A percentile compares a stretch with the other conserved stretches of the same genome.
Conservation (phyloP, 2,888 invertebrate genomes). For the Reticulitermes lucifugus region DNA sequence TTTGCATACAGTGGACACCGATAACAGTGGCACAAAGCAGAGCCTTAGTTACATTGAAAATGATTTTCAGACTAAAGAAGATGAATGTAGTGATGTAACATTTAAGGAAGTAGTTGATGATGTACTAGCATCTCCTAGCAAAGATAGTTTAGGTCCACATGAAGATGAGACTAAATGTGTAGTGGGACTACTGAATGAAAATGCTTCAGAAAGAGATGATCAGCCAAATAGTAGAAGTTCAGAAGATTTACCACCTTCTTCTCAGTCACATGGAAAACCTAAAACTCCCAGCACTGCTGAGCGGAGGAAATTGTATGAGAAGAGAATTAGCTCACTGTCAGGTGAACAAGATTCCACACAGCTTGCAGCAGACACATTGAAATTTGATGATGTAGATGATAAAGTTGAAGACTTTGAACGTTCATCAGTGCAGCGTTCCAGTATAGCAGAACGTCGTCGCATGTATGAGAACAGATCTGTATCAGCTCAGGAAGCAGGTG, state of each 20-base stretch:
- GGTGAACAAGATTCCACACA: slow-evolving; percentile 30
- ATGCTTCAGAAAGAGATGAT: slow-evolving; percentile 24
- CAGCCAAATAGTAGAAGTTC: slow-evolving; percentile 35
- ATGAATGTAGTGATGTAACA: neutral
- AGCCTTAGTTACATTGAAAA: slow-evolving; percentile 21
- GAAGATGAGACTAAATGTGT: slow-evolving; percentile 51
- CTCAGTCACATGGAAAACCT: slow-evolving; percentile 61
- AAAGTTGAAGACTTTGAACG: slow-evolving; percentile 52
- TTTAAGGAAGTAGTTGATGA: neutral
- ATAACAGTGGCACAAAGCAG: neutral
- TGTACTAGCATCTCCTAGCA: neutral
- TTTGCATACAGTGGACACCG: neutral
- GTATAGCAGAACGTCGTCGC: slow-evolving; percentile 82
- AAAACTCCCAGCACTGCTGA: slow-evolving; percentile 85
- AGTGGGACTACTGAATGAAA: slow-evolving; percentile 15
- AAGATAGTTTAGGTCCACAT: neutral
- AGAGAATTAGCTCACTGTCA: slow-evolving; percentile 39
- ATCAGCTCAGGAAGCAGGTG: slow-evolving; percentile 68
- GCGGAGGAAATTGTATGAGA: slow-evolving; percentile 79
- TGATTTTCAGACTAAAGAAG: slow-evolving; percentile 23
- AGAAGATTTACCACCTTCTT: slow-evolving; percentile 1
- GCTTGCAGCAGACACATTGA: neutral
- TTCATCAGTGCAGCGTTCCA: slow-evolving; percentile 58
- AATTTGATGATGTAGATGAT: slow-evolving; percentile 45
- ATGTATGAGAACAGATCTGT: slow-evolving; percentile 82